Base-by-base conservation (phyloP, 1,140 invertebrate genomes). In the Harlomillsia oculata region DNA sequence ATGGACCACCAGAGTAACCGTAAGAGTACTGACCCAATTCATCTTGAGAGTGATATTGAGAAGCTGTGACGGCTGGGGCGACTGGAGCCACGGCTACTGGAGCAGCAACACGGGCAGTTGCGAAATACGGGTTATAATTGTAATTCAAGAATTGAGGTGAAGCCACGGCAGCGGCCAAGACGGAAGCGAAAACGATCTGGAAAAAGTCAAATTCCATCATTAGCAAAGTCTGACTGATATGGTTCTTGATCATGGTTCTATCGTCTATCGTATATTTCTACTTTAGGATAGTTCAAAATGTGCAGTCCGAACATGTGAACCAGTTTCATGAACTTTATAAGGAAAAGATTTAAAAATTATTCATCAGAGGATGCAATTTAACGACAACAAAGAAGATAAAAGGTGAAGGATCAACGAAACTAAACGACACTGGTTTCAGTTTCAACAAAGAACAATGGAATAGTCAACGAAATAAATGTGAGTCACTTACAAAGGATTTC, bases 41-140 rank as follows among this genome's bases (percentile, higher is more conserved):
- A 67, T 83, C 81, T 69, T 84, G 81, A 40, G 77, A 68, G 67
- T 81, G 78, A 66, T 78, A 80, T 64, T 79, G 78, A 66, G 64
- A 43, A 20, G 56, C 29, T 14, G 8, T 40, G 1, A 30, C 28
- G 20, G 26, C 51, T 30, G 53, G 36, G n/a, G 52, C 52, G n/a
- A 53, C 40, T 8, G 37, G 32, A 18, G 14, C 56, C n/a, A 30
- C 16, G 25, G 39, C 26, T 5, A 16, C 11, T 21, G 48, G 25
- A 34, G 6, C 14, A 16, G 68, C 63, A 40, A 72, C 67, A 11
- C 36, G 34, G 5, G 25, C 28, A 32, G 23, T 1, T n/a, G n/a
- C n/a, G n/a, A n/a, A n/a, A n/a, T n/a, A n/a, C n/a, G n/a, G n/a
- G 39, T 69, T 56, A 39, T 67, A 52, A 29, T 69, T 54, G 39